Evolutionary conservation across 2,113 vertebrate genomes (phyloP).

Genomic region (Chloroceryle aenea): DNA sequence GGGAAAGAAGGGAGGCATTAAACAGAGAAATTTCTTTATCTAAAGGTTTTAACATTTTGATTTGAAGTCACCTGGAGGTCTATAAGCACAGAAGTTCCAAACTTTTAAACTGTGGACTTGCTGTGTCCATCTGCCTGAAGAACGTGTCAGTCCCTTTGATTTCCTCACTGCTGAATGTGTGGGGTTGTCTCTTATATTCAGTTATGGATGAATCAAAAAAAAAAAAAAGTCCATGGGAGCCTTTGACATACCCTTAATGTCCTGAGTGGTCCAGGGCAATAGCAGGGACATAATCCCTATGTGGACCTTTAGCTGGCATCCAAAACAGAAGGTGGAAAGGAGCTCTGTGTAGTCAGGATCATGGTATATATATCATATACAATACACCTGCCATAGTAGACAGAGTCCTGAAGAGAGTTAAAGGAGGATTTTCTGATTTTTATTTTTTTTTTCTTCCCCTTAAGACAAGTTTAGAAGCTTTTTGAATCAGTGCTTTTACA

Average conservation of each 20-base stretch:
- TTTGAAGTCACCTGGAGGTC: background rate
- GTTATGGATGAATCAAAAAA: background rate
- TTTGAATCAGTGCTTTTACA: background rate
- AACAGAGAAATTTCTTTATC: accelerated
- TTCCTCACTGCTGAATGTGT: background rate
- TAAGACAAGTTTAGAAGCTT: background rate
- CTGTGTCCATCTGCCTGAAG: background rate
- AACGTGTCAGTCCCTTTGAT: background rate
- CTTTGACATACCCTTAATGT: background rate
- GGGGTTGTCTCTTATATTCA: background rate
- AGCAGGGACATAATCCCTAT: accelerated
- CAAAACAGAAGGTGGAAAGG: background rate
- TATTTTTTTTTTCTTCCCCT: background rate
- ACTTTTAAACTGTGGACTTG: background rate
- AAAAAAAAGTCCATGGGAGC: background rate
- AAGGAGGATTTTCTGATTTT: background rate
- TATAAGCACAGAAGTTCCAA: background rate
- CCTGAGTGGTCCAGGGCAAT: background rate
- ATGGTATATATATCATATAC: no score
- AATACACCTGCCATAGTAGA: background rate
- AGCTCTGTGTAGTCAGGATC: background rate
- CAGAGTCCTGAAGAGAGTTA: background rate
- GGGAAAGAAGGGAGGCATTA: background rate
- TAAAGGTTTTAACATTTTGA: background rate
- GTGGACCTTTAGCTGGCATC: background rate